Percentiles rank a stretch among this genome's conserved stretches.
These are phyloP conservation scores for Apolygus lucorum DNA, from an alignment of 1,140 invertebrate species.

Conservation along the genomic window DNA sequence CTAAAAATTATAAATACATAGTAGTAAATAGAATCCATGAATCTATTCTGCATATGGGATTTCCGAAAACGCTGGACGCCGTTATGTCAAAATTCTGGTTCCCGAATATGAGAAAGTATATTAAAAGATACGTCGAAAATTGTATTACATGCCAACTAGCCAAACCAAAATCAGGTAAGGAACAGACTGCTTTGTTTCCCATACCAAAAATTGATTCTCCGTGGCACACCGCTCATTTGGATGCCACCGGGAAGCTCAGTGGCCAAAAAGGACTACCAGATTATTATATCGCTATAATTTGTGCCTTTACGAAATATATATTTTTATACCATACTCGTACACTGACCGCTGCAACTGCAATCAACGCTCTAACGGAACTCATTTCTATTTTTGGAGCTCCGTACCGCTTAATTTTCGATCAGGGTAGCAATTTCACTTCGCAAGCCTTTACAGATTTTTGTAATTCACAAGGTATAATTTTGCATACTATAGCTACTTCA, in stretches of 20 bases:
- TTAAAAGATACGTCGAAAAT: conserved; percentile 13
- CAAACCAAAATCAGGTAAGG: conserved; percentile 5
- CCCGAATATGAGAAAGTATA: conserved; percentile 12
- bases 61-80: background rate
- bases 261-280: too few species aligned
- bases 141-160: conserved; percentile 11
- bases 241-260: conserved; percentile 7
- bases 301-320: too few species aligned
- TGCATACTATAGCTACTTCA: too few species aligned
- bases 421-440: too few species aligned
- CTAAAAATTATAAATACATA: background rate
- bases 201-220: conserved; percentile 1
- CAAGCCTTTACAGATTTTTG: too few species aligned
- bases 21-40: background rate
- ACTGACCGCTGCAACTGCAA: too few species aligned
- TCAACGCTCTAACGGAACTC: too few species aligned
- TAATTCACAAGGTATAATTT: too few species aligned
- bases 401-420: too few species aligned
- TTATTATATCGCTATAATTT: too few species aligned
- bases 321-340: too few species aligned
- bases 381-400: too few species aligned
- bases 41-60: background rate
- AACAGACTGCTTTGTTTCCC: conserved; percentile 12
- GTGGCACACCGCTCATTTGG: conserved; percentile 3
- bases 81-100: background rate